phyloP scores from a whole-genome alignment of 2,888 invertebrate species.

The Tetranychus piercei region DNA sequence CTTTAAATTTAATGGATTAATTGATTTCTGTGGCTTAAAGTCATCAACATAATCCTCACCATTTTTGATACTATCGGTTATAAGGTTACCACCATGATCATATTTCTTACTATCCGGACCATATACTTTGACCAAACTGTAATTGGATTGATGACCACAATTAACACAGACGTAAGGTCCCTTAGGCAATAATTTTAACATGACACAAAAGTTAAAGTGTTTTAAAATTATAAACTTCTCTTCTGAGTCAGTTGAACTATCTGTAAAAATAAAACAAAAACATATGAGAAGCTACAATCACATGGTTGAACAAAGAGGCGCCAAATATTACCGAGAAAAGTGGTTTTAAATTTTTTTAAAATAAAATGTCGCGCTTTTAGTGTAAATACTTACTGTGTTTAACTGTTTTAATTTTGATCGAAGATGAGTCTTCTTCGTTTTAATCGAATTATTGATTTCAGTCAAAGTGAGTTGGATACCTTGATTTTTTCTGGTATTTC shows the following conservation, averaged over 20 bases:
- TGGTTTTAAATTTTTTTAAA: too few species aligned
- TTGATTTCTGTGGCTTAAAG: not conserved
- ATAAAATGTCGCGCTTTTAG: too few species aligned
- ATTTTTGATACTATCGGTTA: too few species aligned
- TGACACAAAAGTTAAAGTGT: not conserved
- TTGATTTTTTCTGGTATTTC: not conserved
- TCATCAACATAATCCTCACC: not conserved
- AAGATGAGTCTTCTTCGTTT: slow-evolving; percentile 1
- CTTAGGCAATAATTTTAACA: slow-evolving; percentile 14
- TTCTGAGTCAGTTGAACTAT: too few species aligned
- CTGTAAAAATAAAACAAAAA: too few species aligned
- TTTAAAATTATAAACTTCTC: too few species aligned
- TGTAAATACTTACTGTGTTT: too few species aligned
- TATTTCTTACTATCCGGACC: slow-evolving; percentile 13
- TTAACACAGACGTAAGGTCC: slow-evolving; percentile 21
- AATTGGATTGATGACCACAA: slow-evolving; percentile 20
- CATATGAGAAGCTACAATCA: too few species aligned
- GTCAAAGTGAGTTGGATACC: not conserved
- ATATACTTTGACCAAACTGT: slow-evolving; percentile 16
- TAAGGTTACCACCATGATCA: not conserved
- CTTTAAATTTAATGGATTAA: not conserved
- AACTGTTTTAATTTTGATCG: not conserved
- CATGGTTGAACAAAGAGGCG: too few species aligned
- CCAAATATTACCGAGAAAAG: too few species aligned
- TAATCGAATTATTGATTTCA: slow-evolving; percentile 7